Percentiles rank a stretch among this genome's conserved stretches.
Evolutionary conservation across 1,140 invertebrate species (phyloP).

Genomic region (Mactra quadrangularis): DNA sequence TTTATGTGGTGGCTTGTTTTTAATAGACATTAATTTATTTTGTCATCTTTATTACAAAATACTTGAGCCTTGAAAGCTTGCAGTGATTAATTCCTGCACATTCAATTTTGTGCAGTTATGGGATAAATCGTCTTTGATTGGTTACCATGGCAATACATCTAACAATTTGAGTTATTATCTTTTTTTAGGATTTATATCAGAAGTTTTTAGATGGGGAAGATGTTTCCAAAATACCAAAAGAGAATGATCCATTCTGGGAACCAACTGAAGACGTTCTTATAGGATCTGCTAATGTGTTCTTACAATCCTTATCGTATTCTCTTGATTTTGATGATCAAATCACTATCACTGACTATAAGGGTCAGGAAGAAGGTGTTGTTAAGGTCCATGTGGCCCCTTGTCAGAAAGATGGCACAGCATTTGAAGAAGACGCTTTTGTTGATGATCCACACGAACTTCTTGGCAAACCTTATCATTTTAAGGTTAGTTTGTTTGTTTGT

Average conservation of each 20-base stretch:
- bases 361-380: slow-evolving; percentile 81
- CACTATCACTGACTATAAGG: slow-evolving; percentile 82
- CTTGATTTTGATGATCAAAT: slow-evolving; percentile 83
- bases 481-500: slow-evolving; percentile 78
- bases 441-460: slow-evolving; percentile 82
- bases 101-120: too few species aligned
- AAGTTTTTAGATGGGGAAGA: slow-evolving; percentile 83
- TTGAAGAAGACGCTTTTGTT: slow-evolving; percentile 82
- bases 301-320: slow-evolving; percentile 82
- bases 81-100: too few species aligned
- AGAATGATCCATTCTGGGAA: slow-evolving; percentile 84
- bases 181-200: slow-evolving; percentile 83
- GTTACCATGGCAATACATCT: too few species aligned
- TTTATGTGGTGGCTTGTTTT: too few species aligned
- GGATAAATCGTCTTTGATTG: too few species aligned
- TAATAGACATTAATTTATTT: too few species aligned
- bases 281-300: slow-evolving; percentile 82
- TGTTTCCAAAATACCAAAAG: slow-evolving; percentile 76
- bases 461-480: slow-evolving; percentile 81
- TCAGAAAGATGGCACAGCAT: slow-evolving; percentile 80
- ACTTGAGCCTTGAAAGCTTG: too few species aligned
- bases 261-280: slow-evolving; percentile 83
- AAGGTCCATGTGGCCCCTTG: slow-evolving; percentile 83
- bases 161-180: slow-evolving; percentile 2
- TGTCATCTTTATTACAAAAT: too few species aligned